Base-by-base conservation (phyloP, 2,113 vertebrate genomes). In the Mormoops blainvillei region DNA sequence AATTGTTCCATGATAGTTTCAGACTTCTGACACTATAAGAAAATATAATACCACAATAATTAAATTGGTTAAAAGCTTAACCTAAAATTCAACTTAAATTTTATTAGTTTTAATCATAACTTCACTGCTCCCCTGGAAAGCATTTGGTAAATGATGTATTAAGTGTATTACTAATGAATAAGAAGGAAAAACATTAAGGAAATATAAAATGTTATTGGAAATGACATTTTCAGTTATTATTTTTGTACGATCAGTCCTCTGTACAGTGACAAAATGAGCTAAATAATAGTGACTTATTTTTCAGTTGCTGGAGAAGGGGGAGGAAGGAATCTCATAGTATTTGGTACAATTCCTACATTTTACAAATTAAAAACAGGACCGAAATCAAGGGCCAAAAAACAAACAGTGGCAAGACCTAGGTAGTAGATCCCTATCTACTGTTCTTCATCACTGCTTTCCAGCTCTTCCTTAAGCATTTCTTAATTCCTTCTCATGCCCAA, bases 1-100 rank as follows among this genome's bases (percentile, higher is more conserved):
- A 99, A 93, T 82, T 97, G 98, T 91, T 98, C 98, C 98, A 99
- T 76, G 89, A 98, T 76, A 71, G 95, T 97, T 97, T 98, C 98
- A 91, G 98, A 96, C 68, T 98, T 98, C 96, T 98, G 98, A 97
- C 99, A 99, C 99, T 99, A 95, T 93, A 98, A 97, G 88, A 97
- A 96, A 96, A 97, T 90, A 98, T 22, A 98, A 97, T 48, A 95
- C 24, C 96, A 96, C 95, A 97, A 93, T 77, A 81, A 97, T 95
- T 97, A 98, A 83, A 93, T 33, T 85, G 43, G 92, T 81, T 31
- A 68, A 89, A 91, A 89, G 52, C 4, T 67, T 70, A 80, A 87
- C 45, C 94, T 87, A 91, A 96, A 94, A 63, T 94, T 96, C 7
- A 91, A 65, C 26, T 89, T 18, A 18, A 2, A 28, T 96, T 76